phyloP scores from a whole-genome alignment of 2,888 invertebrate genomes.

The Tenthredo scrophulariae region DNA sequence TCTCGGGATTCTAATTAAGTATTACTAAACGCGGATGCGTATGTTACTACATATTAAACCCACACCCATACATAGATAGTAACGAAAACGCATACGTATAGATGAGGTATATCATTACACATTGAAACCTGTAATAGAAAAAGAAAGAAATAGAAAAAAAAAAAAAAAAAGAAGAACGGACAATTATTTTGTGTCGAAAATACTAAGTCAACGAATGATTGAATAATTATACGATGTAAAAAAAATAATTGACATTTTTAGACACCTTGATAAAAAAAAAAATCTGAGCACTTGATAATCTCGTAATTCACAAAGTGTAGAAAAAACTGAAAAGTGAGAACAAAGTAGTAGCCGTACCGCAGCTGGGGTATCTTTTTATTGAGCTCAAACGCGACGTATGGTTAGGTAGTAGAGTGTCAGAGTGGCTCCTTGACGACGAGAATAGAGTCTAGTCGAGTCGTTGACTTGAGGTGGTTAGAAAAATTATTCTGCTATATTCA shows the following conservation, averaged over 20 bases:
- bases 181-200: neutral
- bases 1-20: neutral
- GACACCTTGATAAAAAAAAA: neutral
- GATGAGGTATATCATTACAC: neutral
- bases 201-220: neutral
- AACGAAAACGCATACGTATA: neutral
- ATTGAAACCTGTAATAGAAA: neutral
- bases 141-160: neutral
- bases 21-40: neutral
- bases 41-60: neutral
- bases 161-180: neutral
- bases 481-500: neutral
- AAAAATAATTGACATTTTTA: neutral
- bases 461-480: conserved; percentile 1
- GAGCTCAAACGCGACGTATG: conserved; percentile 32
- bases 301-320: neutral
- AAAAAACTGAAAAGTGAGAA: neutral
- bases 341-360: neutral
- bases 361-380: conserved; percentile 42
- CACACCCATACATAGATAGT: neutral
- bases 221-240: neutral
- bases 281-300: neutral
- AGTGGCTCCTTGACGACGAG: conserved; percentile 53
- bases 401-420: conserved; percentile 39
- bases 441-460: conserved; percentile 51